Evolutionary conservation across 2,797 vertebrate genomes (phyloP).

Genomic region (Champsocephalus gunnari): DNA sequence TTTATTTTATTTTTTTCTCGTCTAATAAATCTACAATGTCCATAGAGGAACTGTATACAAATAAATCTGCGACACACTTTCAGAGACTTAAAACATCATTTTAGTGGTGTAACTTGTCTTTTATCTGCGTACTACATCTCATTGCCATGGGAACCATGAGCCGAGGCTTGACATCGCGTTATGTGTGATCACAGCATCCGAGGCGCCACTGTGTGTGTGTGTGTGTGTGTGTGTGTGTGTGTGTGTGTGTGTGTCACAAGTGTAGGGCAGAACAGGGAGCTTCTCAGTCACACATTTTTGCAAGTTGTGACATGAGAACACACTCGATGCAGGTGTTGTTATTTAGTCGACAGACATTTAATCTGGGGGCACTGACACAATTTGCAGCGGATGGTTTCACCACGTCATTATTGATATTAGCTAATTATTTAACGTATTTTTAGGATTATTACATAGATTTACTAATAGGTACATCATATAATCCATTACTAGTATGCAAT

Average conservation of each 20-base stretch:
- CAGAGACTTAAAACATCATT: constrained; percentile 19
- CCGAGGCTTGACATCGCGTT: constrained; percentile 28
- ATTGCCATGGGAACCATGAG: constrained; percentile 44
- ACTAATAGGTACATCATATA: not conserved
- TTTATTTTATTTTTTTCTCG: not conserved
- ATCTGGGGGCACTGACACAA: not conserved
- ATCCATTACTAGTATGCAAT: not conserved
- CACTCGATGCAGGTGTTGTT: constrained; percentile 12
- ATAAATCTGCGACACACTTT: not conserved
- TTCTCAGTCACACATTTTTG: constrained; percentile 8
- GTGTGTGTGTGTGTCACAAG: constrained; percentile 6
- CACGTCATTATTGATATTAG: not conserved
- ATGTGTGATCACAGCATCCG: constrained; percentile 47
- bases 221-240: too few species aligned
- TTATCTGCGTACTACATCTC: constrained; percentile 17
- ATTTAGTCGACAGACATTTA: constrained; percentile 9
- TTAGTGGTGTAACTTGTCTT: constrained; percentile 26
- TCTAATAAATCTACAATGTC: not conserved
- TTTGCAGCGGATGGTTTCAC: not conserved
- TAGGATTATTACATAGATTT: not conserved
- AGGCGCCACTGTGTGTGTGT: not conserved
- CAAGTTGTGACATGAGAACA: constrained; percentile 20
- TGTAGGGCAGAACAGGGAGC: constrained; percentile 13
- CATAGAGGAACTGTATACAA: not conserved
- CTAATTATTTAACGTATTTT: not conserved